phyloP scores from a whole-genome alignment of 1,140 invertebrate genomes.

The Musca domestica region DNA sequence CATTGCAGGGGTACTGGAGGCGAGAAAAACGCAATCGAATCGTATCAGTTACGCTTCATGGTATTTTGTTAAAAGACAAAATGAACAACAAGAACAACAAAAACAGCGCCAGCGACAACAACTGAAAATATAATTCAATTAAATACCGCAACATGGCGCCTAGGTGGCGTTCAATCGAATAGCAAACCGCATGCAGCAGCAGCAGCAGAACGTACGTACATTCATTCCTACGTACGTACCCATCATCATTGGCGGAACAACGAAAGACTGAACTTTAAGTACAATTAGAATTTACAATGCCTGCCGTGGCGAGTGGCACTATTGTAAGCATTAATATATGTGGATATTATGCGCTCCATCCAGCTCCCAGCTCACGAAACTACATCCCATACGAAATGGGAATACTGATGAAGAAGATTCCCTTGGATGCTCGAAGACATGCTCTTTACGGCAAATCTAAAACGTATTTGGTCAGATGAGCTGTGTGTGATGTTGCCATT shows the following conservation, averaged over 20 bases:
- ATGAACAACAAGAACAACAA: background rate
- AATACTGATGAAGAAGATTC: too few species aligned
- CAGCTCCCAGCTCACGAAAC: too few species aligned
- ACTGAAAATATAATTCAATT: constrained; percentile 20
- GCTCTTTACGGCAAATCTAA: too few species aligned
- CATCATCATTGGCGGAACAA: background rate
- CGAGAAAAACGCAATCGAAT: constrained; percentile 21
- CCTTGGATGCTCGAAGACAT: too few species aligned
- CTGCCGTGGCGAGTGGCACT: background rate
- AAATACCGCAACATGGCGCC: constrained; percentile 21
- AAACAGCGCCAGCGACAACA: background rate
- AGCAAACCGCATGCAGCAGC: background rate
- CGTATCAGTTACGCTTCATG: constrained; percentile 23
- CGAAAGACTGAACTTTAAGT: background rate
- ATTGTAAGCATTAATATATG: too few species aligned
- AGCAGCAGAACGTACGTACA: background rate
- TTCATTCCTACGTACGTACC: background rate
- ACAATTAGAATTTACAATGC: constrained; percentile 7
- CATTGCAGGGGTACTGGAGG: background rate
- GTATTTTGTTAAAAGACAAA: constrained; percentile 9
- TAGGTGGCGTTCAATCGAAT: constrained; percentile 4
- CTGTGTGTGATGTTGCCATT: too few species aligned
- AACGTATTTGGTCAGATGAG: too few species aligned
- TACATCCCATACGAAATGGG: too few species aligned
- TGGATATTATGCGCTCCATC: too few species aligned